Percentiles rank a stretch among this genome's conserved stretches.
Conservation (phyloP, 2,888 invertebrate genomes). For the Candidula unifasciata region DNA sequence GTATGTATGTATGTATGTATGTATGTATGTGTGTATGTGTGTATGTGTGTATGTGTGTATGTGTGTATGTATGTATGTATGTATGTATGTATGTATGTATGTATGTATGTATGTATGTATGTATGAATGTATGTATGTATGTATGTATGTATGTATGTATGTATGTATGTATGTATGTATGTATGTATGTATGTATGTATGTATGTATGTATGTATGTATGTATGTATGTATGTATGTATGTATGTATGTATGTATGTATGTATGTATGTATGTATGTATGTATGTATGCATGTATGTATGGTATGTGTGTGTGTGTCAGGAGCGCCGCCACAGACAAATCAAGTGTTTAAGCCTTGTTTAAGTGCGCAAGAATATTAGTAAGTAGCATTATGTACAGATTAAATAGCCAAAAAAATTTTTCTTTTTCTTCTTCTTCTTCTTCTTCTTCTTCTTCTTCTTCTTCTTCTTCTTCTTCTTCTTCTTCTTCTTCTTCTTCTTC, state of each 20-base stretch:
- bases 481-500: too few relatives aligned
- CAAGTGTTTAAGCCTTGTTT: too few relatives aligned
- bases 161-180: background rate
- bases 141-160: background rate
- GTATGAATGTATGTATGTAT: background rate
- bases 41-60: background rate
- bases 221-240: background rate
- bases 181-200: background rate
- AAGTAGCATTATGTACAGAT: too few relatives aligned
- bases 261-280: background rate
- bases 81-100: background rate
- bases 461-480: too few relatives aligned
- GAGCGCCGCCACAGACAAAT: background rate
- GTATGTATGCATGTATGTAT: background rate
- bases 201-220: background rate
- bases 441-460: too few relatives aligned
- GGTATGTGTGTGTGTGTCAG: too few relatives aligned
- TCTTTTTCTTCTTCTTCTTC: too few relatives aligned
- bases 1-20: background rate
- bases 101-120: background rate
- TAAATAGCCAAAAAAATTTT: too few relatives aligned
- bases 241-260: background rate
- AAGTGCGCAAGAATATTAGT: too few relatives aligned
- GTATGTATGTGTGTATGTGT: background rate
- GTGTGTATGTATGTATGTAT: background rate